Conservation (phyloP, 2,113 vertebrate genomes). For the Brienomyrus longianalis region DNA sequence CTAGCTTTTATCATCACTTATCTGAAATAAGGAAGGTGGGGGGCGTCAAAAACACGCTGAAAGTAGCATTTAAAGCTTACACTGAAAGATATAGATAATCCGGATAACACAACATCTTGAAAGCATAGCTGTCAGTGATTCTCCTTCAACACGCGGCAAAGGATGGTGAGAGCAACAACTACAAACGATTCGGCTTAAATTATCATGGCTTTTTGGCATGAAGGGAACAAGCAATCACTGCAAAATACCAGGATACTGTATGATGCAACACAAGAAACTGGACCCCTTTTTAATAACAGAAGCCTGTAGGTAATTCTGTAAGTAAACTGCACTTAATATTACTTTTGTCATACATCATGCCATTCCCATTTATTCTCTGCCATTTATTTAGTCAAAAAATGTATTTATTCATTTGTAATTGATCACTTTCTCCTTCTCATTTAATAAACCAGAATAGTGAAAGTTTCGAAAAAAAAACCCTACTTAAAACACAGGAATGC, state of each 20-base stretch:
- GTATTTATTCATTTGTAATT: not conserved
- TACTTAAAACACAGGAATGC: not conserved
- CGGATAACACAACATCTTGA: slow-evolving; percentile 7
- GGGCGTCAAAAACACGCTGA: not conserved
- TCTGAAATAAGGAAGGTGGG: slow-evolving; percentile 22
- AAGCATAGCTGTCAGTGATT: slow-evolving; percentile 16
- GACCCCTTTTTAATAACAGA: not conserved
- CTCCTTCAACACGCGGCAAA: not conserved
- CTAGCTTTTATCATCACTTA: slow-evolving; percentile 26
- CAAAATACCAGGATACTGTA: not conserved
- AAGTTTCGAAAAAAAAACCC: not conserved
- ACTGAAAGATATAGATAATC: slow-evolving; percentile 19
- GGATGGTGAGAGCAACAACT: not conserved
- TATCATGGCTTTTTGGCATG: not conserved
- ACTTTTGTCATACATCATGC: not conserved
- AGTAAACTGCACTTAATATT: not conserved
- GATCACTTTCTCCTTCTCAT: not conserved
- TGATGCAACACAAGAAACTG: not conserved
- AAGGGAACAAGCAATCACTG: not conserved
- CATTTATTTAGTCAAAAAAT: not conserved
- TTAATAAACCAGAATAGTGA: not conserved
- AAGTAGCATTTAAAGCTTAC: slow-evolving; percentile 18
- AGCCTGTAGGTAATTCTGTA: not conserved
- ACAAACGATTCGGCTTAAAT: not conserved
- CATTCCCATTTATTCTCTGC: not conserved